Conservation (phyloP, 2,888 invertebrate genomes). For the Scrobipalpa atriplicella region DNA sequence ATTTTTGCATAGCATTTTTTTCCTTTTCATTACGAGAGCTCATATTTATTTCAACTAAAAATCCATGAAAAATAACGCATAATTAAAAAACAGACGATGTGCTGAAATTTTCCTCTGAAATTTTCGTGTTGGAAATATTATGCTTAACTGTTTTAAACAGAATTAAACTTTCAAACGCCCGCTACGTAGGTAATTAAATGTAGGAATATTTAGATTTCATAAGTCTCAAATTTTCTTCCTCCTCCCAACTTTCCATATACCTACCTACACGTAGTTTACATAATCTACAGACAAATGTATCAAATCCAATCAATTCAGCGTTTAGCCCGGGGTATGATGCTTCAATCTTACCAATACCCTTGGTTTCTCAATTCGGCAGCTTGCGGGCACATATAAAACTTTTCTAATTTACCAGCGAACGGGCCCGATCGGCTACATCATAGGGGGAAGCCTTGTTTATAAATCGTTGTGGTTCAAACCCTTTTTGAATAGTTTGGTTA, state of each 20-base stretch:
- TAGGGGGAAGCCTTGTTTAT: slow-evolving; percentile 38
- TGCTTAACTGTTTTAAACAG: background rate
- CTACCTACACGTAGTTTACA: background rate
- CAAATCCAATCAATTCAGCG: background rate
- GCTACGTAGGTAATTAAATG: background rate
- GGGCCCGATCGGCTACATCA: slow-evolving; percentile 45
- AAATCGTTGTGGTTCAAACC: slow-evolving; percentile 34
- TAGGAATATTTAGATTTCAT: too few species aligned
- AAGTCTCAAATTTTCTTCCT: background rate
- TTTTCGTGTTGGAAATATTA: background rate
- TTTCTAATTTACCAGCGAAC: slow-evolving; percentile 62
- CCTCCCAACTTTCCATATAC: background rate
- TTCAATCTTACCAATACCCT: slow-evolving; percentile 46
- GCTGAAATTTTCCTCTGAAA: too few species aligned
- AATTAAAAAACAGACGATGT: too few species aligned
- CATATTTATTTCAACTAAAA: too few species aligned
- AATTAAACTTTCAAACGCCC: background rate
- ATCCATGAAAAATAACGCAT: too few species aligned
- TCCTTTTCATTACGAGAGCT: too few species aligned
- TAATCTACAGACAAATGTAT: background rate
- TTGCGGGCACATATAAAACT: slow-evolving; percentile 58
- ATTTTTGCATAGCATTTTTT: too few species aligned
- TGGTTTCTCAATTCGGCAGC: slow-evolving; percentile 45
- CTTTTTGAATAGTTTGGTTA: slow-evolving; percentile 18
- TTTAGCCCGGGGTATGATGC: slow-evolving; percentile 2